Base-by-base conservation (phyloP, 1,140 invertebrate genomes). In the Acyrthosiphon pisum region DNA sequence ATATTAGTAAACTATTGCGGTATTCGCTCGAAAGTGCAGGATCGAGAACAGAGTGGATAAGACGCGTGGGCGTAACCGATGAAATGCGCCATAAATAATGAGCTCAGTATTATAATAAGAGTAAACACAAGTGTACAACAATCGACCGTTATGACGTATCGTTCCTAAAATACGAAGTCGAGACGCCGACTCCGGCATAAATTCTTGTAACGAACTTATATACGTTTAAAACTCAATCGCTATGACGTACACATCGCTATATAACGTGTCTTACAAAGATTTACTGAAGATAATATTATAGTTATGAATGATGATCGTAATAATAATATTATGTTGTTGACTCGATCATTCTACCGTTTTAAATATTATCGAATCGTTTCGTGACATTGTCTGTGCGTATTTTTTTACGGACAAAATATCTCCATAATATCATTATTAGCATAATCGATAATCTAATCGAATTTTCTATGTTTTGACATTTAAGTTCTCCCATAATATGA, bases 401-500 rank as follows among this genome's bases (percentile, higher is more conserved):
- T n/a, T 76, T 0, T 76, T 76, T 76, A 76, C 11, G 4, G 14
- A 76, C 30, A 76, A 76, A 68, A 68, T n/a, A 4, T n/a, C 9
- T 68, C 3, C 30, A 68, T 68, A n/a, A 68, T 68, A n/a, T n/a
- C 14, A 35, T n/a, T 22, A 0, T 76, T n/a, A 76, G 18, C 11
- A 76, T 76, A 76, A n/a, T 76, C 14, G 4, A 76, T 18, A 18
- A 35, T n/a, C 60, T 11, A 60, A 60, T 60, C 8, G 11, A 68
- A 68, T 68, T 68, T 0, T n/a, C n/a, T 68, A 0, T 53, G 6
- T n/a, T n/a, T 1, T 6, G 2, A 2, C 30, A n/a, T n/a, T n/a
- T n/a, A n/a, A 11, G 30, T n/a, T 68, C 0, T 30, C 1, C 0
- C 60, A 1, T 14, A 30, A 14, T 14, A 60, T 60, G 11, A 60